Evolutionary conservation across 2,797 vertebrate species (phyloP).

Genomic region (Graptemys geographica): DNA sequence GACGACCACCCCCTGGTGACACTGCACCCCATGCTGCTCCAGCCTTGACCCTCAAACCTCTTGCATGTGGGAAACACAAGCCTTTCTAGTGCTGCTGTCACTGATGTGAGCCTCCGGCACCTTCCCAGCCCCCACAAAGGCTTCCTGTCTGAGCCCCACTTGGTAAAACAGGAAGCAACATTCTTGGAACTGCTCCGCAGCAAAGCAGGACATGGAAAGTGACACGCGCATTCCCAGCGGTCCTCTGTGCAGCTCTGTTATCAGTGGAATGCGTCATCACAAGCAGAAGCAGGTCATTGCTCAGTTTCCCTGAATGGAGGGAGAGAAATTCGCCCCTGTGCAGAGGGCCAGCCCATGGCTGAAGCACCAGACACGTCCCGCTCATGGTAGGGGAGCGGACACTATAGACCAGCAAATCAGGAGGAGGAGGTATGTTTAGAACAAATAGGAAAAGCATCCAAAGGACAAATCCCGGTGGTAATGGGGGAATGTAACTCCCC

Average conservation of each 20-base stretch:
- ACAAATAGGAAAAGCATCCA: no score
- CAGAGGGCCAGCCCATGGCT: no score
- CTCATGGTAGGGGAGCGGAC: no score
- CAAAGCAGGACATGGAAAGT: background rate
- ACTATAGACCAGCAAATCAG: no score
- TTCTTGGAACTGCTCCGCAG: background rate
- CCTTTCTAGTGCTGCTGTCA: background rate
- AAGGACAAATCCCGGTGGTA: no score
- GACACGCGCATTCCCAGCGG: no score
- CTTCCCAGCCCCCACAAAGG: background rate
- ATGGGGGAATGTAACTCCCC: no score
- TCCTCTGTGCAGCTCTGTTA: background rate
- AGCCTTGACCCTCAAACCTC: background rate
- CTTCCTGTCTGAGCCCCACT: background rate
- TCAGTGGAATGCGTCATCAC: background rate
- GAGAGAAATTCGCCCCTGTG: background rate
- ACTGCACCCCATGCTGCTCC: no score
- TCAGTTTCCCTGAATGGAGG: background rate
- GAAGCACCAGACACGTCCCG: background rate
- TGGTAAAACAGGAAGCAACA: background rate
- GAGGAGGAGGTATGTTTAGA: no score
- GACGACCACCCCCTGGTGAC: no score
- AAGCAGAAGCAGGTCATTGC: background rate
- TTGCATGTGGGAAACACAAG: background rate
- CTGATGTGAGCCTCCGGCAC: no score